Base-by-base conservation (phyloP, 2,113 vertebrate genomes). In the Carassius auratus region DNA sequence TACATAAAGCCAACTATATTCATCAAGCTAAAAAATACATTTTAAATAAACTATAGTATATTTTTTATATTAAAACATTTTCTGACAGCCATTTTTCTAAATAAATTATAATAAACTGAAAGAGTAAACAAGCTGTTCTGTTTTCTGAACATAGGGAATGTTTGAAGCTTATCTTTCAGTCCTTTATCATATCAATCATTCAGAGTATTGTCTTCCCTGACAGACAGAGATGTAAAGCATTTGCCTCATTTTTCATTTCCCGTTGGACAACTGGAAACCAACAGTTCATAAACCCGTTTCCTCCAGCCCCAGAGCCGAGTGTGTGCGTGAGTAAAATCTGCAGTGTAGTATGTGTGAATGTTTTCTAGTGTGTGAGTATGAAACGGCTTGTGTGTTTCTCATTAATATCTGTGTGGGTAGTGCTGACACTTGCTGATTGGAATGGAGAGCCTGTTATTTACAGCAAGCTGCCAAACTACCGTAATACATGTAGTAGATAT, bases 371-470 rank as follows among this genome's bases (percentile, higher is more conserved):
- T 50, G 80, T 68, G 62, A 59, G 59, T 81, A 57, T 89, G 91
- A 83, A 83, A 77, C 89, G 81, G 83, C 62, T 89, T 77, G 48
- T 91, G 89, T 90, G 90, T 86, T 90, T 87, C 84, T 91, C 91
- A 93, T 93, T 93, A 93, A 94, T 92, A 93, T 92, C 83, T 50
- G 19, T 77, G 80, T 88, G 69, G 86, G 80, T n/a, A 75, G 12
- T 86, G 86, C 89, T 88, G 91, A 90, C 86, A 86, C 85, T 90
- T 85, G 85, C 90, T 84, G 88, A 90, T 89, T 87, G 93, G 84
- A 90, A 86, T 59, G 86, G 84, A 91, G 90, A 90, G 84, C 86
- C 86, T 85, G 87, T 66, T 91, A 88, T 91, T 76, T 33, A 85
- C 73, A 57, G 76, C 71, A 90, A 89, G 87, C 89, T 89, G 86